Conservation (phyloP, 2,888 invertebrate genomes). For the Opisthograptis luteolata region DNA sequence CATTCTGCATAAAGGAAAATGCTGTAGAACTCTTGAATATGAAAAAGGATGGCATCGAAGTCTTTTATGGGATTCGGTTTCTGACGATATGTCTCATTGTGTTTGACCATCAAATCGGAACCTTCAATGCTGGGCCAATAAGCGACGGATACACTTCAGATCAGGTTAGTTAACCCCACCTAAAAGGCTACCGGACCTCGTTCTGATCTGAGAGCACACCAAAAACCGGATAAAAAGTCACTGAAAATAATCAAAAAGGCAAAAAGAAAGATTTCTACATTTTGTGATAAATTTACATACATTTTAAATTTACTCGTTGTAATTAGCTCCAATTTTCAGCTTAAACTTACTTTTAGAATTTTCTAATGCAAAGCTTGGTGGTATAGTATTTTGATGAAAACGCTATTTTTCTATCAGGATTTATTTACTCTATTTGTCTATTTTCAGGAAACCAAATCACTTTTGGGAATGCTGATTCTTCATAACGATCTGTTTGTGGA, state of each 20-base stretch:
- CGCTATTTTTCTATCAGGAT: too few relatives aligned
- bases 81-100: constrained; percentile 83
- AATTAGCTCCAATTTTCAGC: too few relatives aligned
- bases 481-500: constrained; percentile 87
- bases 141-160: constrained; percentile 83
- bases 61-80: constrained; percentile 85
- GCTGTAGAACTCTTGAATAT: constrained; percentile 58
- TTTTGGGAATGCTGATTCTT: constrained; percentile 70
- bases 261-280: too few relatives aligned
- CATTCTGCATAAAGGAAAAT: constrained; percentile 70
- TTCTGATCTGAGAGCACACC: too few relatives aligned
- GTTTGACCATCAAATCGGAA: constrained; percentile 82
- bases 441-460: constrained; percentile 52
- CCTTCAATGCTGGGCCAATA: constrained; percentile 79
- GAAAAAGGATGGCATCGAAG: constrained; percentile 67
- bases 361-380: too few relatives aligned
- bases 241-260: too few relatives aligned
- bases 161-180: constrained; percentile 56
- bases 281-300: too few relatives aligned
- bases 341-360: too few relatives aligned
- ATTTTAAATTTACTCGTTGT: too few relatives aligned
- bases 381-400: too few relatives aligned
- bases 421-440: not conserved
- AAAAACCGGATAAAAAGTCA: too few relatives aligned
- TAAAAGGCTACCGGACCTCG: too few relatives aligned